These are phyloP conservation scores for Chalcis sispes DNA, from an alignment of 2,888 invertebrate species.

Conservation along the genomic window DNA sequence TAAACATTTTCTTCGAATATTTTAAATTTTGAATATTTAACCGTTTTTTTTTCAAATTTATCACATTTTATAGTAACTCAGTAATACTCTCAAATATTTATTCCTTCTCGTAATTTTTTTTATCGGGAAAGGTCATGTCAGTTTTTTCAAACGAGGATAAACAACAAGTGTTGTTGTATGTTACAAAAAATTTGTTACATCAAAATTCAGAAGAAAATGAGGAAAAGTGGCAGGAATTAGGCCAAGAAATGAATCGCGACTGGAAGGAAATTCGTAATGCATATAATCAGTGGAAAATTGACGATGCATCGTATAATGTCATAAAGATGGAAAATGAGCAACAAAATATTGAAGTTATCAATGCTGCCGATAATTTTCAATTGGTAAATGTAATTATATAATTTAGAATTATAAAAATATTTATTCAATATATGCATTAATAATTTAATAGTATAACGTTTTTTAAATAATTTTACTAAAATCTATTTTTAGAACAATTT, in stretches of 20 bases:
- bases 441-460: too few species aligned
- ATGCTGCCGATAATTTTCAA: not conserved
- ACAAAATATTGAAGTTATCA: not conserved
- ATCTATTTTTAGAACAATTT: too few species aligned
- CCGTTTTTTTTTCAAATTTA: too few species aligned
- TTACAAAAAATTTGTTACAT: not conserved
- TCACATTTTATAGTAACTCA: too few species aligned
- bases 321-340: not conserved
- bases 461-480: too few species aligned
- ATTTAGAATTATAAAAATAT: not conserved
- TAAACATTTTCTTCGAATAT: too few species aligned
- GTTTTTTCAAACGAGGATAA: slow-evolving; percentile 43
- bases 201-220: not conserved
- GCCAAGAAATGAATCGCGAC: slow-evolving; percentile 29
- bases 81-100: too few species aligned
- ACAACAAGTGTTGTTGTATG: not conserved
- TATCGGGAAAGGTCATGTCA: slow-evolving; percentile 6
- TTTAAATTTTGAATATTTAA: too few species aligned
- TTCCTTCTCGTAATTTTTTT: too few species aligned
- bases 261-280: slow-evolving; percentile 36
- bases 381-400: not conserved
- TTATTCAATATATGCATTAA: not conserved
- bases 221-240: slow-evolving; percentile 41
- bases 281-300: slow-evolving; percentile 23
- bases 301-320: not conserved